Percentiles rank a stretch among this genome's conserved stretches.
Conservation (phyloP, 2,797 vertebrate genomes). For the Megaceryle alcyon region DNA sequence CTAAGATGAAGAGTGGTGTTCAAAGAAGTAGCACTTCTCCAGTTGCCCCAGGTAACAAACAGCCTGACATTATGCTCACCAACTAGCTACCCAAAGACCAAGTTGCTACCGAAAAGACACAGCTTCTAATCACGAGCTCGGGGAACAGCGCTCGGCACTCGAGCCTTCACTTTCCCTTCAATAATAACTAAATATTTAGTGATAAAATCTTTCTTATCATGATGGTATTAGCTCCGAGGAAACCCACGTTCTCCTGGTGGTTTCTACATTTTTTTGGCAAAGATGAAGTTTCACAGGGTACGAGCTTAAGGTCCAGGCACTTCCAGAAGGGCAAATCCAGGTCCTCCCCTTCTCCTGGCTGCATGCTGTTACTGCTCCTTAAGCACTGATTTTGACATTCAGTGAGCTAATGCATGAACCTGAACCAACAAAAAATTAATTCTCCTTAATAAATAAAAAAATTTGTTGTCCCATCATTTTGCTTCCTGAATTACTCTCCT, state of each 20-base stretch:
- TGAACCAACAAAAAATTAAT: neutral
- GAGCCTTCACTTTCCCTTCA: neutral
- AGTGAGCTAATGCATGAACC: neutral
- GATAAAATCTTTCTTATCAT: neutral
- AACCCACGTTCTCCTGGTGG: neutral
- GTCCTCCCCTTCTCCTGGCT: neutral
- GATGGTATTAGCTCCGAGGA: neutral
- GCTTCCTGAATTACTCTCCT: neutral
- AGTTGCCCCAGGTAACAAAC: neutral
- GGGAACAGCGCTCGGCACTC: neutral
- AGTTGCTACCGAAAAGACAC: neutral
- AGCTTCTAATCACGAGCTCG: neutral
- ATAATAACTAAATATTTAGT: neutral
- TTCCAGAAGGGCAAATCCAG: neutral
- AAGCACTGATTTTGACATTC: neutral
- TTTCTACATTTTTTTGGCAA: neutral
- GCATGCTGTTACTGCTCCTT: neutral
- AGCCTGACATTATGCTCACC: neutral
- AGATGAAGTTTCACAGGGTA: neutral
- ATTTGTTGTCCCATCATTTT: neutral
- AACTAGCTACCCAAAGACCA: neutral
- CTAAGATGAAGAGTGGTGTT: neutral
- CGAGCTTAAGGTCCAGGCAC: neutral
- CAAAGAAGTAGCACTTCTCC: neutral
- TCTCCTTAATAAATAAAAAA: neutral